Evolutionary conservation across 2,888 invertebrate species (phyloP).

Genomic region (Itoplectis maculator): DNA sequence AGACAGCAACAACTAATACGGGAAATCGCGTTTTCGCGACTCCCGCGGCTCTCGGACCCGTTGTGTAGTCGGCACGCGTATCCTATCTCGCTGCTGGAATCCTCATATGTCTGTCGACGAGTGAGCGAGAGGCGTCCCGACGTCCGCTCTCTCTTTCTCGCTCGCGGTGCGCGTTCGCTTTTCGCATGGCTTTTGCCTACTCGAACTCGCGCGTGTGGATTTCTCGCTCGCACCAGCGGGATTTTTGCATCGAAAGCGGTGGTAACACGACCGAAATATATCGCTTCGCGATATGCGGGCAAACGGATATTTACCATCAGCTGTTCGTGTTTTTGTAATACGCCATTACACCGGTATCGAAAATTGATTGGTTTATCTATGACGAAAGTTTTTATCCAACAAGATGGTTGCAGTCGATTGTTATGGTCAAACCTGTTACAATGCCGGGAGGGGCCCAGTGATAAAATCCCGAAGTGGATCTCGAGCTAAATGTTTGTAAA

Average conservation of each 20-base stretch:
- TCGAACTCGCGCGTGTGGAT: slow-evolving; percentile 44
- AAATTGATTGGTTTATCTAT: too few species aligned
- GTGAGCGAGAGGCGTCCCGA: too few species aligned
- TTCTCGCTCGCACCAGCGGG: slow-evolving; percentile 59
- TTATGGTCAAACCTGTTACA: too few species aligned
- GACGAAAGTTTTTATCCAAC: too few species aligned
- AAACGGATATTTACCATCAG: slow-evolving; percentile 70
- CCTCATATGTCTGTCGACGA: slow-evolving; percentile 83
- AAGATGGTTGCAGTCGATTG: too few species aligned
- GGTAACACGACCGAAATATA: slow-evolving; percentile 79
- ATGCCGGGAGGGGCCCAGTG: too few species aligned
- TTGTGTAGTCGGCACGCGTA: slow-evolving; percentile 77
- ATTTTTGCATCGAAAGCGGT: slow-evolving; percentile 65
- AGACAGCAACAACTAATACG: slow-evolving; percentile 38
- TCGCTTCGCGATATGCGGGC: slow-evolving; percentile 67
- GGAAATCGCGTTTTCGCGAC: slow-evolving; percentile 54
- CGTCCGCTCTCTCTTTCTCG: slow-evolving; percentile 76
- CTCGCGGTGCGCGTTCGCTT: slow-evolving; percentile 51
- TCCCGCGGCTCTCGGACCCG: slow-evolving; percentile 66
- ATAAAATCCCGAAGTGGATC: too few species aligned
- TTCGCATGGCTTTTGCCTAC: slow-evolving; percentile 46
- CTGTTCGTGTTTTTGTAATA: slow-evolving; percentile 62
- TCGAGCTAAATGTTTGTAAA: too few species aligned
- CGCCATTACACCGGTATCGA: background rate
- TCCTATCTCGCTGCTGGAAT: slow-evolving; percentile 83